phyloP scores from a whole-genome alignment of 2,113 vertebrate genomes.

The Serinus canaria region DNA sequence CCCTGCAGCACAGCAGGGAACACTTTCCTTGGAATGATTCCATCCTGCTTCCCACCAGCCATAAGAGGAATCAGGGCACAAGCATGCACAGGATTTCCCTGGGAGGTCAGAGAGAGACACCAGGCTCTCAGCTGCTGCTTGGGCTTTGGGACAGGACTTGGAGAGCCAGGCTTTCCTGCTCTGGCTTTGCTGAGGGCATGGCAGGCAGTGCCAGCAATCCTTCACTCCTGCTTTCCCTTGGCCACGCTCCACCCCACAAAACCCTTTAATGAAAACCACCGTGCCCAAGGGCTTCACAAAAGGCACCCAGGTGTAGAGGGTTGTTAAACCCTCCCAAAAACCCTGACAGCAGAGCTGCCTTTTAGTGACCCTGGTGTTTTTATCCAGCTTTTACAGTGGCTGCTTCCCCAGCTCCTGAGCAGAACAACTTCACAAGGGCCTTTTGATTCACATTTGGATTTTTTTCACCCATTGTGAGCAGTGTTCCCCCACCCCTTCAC shows the following conservation, averaged over 20 bases:
- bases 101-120: background rate
- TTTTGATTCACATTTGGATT: background rate
- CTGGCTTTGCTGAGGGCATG: background rate
- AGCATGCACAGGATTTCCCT: accelerated
- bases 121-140: accelerated
- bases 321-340: background rate
- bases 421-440: background rate
- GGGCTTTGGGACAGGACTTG: background rate
- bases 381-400: background rate
- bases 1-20: background rate
- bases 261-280: background rate
- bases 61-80: background rate
- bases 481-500: background rate
- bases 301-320: background rate
- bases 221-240: background rate
- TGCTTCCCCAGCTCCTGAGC: background rate
- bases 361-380: background rate
- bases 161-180: background rate
- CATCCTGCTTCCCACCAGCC: background rate
- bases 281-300: background rate
- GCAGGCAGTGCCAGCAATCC: accelerated
- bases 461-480: background rate
- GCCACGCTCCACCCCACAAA: background rate
- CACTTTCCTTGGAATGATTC: background rate
- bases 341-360: background rate